phyloP scores from a whole-genome alignment of 64 coral and sea anemone genomes.

The Actinia equina region DNA sequence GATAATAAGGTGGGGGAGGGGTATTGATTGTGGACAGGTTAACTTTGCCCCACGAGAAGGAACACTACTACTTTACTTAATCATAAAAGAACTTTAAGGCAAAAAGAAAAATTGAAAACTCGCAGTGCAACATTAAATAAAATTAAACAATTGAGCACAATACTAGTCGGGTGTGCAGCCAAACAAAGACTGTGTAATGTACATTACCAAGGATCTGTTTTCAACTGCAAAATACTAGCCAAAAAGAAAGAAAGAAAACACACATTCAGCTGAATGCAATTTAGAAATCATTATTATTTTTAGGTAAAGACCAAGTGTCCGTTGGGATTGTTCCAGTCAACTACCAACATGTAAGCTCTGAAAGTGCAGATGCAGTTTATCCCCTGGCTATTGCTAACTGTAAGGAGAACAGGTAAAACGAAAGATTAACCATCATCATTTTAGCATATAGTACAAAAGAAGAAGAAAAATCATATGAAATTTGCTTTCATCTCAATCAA shows the following conservation, averaged over 20 bases:
- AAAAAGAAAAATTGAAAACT: background rate
- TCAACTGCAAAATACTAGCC: background rate
- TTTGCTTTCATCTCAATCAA: background rate
- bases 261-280: too few relatives aligned
- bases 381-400: constrained; percentile 30
- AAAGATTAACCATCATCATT: background rate
- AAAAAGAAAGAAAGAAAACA: background rate
- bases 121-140: background rate
- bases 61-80: too few relatives aligned
- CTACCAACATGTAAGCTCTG: constrained; percentile 8
- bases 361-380: constrained; percentile 32
- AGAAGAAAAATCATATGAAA: background rate
- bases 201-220: background rate
- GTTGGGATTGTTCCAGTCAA: background rate
- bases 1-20: background rate
- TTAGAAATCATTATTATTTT: background rate
- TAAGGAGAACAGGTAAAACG: constrained; percentile 20
- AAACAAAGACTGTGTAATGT: background rate
- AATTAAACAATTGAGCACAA: background rate
- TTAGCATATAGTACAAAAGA: background rate
- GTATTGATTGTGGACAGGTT: too few relatives aligned
- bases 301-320: constrained; percentile 11
- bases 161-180: background rate
- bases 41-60: too few relatives aligned
- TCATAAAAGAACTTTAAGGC: background rate